Base-by-base conservation (phyloP, 2,113 vertebrate species). In the Oreocharis arfaki region DNA sequence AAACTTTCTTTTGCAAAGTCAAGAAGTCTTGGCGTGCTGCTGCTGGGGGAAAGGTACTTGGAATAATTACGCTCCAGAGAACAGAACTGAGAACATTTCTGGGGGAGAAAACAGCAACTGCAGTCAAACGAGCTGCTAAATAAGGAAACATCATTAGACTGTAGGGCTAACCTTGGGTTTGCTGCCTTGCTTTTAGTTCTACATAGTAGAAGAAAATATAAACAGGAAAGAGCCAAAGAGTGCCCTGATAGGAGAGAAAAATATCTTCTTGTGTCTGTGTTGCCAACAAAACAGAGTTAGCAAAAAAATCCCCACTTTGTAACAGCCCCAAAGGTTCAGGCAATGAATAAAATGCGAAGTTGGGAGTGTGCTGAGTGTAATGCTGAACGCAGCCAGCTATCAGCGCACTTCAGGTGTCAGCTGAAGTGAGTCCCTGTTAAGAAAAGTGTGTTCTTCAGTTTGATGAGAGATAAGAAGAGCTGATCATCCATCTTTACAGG, bases 121-220 rank as follows among this genome's bases (percentile, higher is more conserved):
- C 91, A 89, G 92, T 69, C 76, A 95, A 96, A 96, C 21, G 44
- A 89, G 84, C 65, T 32, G 81, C 87, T 97, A 84, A 97, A 95
- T 96, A 90, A 94, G 86, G 96, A 87, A 97, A 96, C 95, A 52
- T 95, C 93, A 82, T 93, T 87, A 64, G 69, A 84, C 94, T n/a
- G n/a, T n/a, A 89, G 73, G 71, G 53, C 73, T 89, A 94, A 94
- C 84, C 82, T 96, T 90, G 94, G 78, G 39, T 77, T 94, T 89
- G 80, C 83, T 91, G 82, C 93, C 93, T 96, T 86, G 93, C 84
- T 60, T 95, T 96, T 87, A 81, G 70, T 82, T 95, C 84, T 18
- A 3, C 74, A 23, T 22, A 41, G 42, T 59, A 49, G 79, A 67
- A 94, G 85, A 80, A 92, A 78, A 92, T 79, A 84, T 69, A 92